Conservation (phyloP, 2,797 vertebrate species). For the Perodicticus potto region DNA sequence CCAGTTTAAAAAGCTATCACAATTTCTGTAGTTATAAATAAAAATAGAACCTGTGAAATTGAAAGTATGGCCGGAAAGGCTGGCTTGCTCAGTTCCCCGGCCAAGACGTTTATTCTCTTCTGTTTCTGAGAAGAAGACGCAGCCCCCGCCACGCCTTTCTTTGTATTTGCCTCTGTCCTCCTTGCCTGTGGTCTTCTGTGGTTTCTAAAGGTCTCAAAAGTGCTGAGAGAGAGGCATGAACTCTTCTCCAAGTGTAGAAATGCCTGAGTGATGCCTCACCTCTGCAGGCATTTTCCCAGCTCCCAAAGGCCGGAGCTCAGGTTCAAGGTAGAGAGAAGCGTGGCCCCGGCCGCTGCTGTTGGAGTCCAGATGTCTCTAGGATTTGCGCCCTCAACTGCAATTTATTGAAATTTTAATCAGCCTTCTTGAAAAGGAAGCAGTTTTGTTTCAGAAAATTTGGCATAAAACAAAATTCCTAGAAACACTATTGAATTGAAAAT, state of each 20-base stretch:
- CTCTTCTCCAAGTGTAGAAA: accelerated
- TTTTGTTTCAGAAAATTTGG: conserved; percentile 27
- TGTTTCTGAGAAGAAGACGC: not conserved
- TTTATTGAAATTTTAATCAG: not conserved
- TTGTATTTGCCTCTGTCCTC: not conserved
- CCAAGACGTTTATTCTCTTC: not conserved
- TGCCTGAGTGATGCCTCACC: not conserved
- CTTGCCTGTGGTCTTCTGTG: not conserved
- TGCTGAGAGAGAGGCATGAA: accelerated
- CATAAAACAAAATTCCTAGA: not conserved
- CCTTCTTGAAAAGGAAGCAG: not conserved
- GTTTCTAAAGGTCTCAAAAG: not conserved
- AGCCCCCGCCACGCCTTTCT: not conserved
- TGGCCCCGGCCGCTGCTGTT: accelerated
- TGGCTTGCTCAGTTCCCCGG: not conserved
- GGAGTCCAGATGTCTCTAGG: too few species aligned
- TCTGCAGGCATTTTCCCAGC: not conserved
- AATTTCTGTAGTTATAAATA: not conserved
- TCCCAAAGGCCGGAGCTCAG: not conserved
- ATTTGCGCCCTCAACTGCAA: not conserved
- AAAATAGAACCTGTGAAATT: not conserved
- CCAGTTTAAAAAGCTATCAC: not conserved
- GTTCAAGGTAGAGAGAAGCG: not conserved
- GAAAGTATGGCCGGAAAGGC: not conserved
- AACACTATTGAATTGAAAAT: not conserved